Base-by-base conservation (phyloP, 2,797 vertebrate genomes). In the Busarellus nigricollis region DNA sequence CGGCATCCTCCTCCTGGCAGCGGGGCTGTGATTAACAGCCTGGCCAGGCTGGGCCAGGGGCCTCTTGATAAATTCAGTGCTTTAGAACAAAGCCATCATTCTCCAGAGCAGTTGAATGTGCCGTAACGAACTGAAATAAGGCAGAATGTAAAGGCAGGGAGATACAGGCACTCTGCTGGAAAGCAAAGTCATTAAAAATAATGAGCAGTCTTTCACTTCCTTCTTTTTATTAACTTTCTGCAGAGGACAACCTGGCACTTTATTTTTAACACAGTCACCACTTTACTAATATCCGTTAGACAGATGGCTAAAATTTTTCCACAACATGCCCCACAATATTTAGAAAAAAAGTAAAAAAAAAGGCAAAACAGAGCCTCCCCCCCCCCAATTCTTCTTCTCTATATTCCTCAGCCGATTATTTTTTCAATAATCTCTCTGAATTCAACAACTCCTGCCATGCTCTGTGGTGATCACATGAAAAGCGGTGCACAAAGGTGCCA, bases 111-210 rank as follows among this genome's bases (percentile, higher is more conserved):
- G 94, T 95, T 97, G 97, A 97, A 97, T 97, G 97, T 93, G 90
- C 96, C 42, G 28, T 97, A 98, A 98, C 98, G 98, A 98, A 97
- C 87, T 91, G 90, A 97, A 98, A 96, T 97, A 98, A 98, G 97
- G 97, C 97, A 98, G 97, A 97, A 97, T 96, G 97, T 96, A 98
- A 96, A 97, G 97, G 96, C 95, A 94, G 90, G 89, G 97, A 98
- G 98, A 99, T 98, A 98, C 57, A 97, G 97, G 98, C 98, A 91
- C 98, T 98, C 98, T 98, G 98, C 97, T 98, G 98, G 98, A 98
- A 99, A 98, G 98, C 97, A 97, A 98, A 98, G 98, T 97, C 98
- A 98, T 99, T 99, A 99, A 99, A 99, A 99, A 99, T 99, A 99
- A 99, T 98, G 98, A 99, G 98, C 97, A 96, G 94, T 93, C 97